Evolutionary conservation across 1,140 invertebrate species (phyloP).

Genomic region (Drosophila pseudoobscura): DNA sequence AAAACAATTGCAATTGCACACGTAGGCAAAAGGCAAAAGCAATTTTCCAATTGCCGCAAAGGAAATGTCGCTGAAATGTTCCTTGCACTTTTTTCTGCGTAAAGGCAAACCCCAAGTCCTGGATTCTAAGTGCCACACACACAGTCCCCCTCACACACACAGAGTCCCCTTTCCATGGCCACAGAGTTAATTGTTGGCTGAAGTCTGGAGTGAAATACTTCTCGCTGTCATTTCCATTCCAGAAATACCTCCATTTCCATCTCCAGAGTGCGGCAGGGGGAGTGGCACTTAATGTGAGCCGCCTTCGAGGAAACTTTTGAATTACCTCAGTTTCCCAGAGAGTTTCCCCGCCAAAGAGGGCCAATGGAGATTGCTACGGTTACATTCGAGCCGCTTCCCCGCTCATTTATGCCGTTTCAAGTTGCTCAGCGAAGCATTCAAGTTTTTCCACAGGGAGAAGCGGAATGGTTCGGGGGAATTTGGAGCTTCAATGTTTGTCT

Average conservation of each 20-base stretch:
- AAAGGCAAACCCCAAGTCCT: not conserved
- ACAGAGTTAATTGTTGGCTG: slow-evolving; percentile 69
- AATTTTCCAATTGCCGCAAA: slow-evolving; percentile 74
- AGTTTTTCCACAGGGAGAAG: slow-evolving; percentile 24
- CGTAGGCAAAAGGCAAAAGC: slow-evolving; percentile 76
- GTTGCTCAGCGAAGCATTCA: slow-evolving; percentile 70
- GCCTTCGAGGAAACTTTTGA: slow-evolving; percentile 73
- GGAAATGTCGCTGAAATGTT: slow-evolving; percentile 67
- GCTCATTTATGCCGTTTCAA: slow-evolving; percentile 79
- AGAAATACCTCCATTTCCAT: slow-evolving; percentile 38
- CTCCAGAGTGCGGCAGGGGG: not conserved
- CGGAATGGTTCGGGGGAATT: too few species aligned
- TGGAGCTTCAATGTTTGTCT: slow-evolving; percentile 60
- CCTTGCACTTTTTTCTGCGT: slow-evolving; percentile 46
- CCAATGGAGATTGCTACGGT: slow-evolving; percentile 63
- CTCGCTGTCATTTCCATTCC: slow-evolving; percentile 62
- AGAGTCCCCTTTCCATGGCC: not conserved
- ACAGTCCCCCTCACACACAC: too few species aligned
- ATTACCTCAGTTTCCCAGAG: slow-evolving; percentile 71
- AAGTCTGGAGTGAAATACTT: slow-evolving; percentile 68
- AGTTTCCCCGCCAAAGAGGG: slow-evolving; percentile 5
- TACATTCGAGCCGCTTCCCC: slow-evolving; percentile 41
- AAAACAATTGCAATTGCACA: slow-evolving; percentile 58
- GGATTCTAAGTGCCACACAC: slow-evolving; percentile 2
- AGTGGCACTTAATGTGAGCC: slow-evolving; percentile 67